Evolutionary conservation across 1,140 invertebrate species (phyloP), one percentile per base, ranked within the genome.

Genomic region (Musca vetustissima): DNA sequence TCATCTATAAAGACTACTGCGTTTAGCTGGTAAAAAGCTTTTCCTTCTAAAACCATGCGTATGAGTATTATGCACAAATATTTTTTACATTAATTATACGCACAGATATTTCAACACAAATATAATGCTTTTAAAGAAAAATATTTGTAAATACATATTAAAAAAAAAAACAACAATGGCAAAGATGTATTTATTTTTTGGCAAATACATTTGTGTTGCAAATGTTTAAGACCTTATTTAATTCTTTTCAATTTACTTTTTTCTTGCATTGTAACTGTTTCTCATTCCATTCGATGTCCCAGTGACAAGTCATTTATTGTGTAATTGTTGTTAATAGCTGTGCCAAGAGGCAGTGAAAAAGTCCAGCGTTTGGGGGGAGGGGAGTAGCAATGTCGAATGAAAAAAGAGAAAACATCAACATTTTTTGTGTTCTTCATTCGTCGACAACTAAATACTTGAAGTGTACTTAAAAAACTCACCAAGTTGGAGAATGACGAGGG

Each of bases 401-500:
- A 28, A 36, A 28, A 19, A 48, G 11, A 15, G 17, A 19, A 24
- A 43, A 28, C 43, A 50, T 14, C 64, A 52, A 28, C 64, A n/a
- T 15, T 52, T 49, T 24, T 52, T 49, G 2, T 21, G 28, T 21
- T 49, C 13, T 61, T 14, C 22, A 61, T 36, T 50, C 21, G 43
- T 52, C 64, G 64, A 50, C 64, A 66, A 66, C 64, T 49, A 49
- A 49, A 66, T 66, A 32, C 64, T 49, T 52, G 17, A 66, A 66
- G 15, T 24, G 57, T 61, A 61, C 36, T 61, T 61, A 61, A 25
- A 28, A 59, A 28, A 15, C 24, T n/a, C n/a, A 64, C 13, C 7
- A 17, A 49, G 48, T n/a, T 24, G 14, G 19, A 76, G 76, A 9
- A 11, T 43, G 4, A 43, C 36, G 36, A 43, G 36, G 11, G 36